Evolutionary conservation across 1,140 invertebrate species (phyloP).

Genomic region (Pantala flavescens): DNA sequence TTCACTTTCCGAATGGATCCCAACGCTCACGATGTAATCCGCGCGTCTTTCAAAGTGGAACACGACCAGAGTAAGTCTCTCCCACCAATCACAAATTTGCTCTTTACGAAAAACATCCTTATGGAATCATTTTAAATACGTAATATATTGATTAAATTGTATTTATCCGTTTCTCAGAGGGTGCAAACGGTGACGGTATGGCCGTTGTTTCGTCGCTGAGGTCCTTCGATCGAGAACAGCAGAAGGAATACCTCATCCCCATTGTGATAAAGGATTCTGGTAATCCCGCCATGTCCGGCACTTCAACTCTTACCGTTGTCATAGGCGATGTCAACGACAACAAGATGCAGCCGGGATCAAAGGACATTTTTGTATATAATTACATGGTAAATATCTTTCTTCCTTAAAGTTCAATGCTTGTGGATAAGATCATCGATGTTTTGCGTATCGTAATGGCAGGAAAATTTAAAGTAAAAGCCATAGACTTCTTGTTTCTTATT

Average conservation of each 20-base stretch:
- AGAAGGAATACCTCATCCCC: constrained; percentile 88
- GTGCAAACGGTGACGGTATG: constrained; percentile 91
- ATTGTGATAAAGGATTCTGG: constrained; percentile 88
- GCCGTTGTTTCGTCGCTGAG: constrained; percentile 80
- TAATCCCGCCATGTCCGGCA: constrained; percentile 83
- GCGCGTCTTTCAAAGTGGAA: constrained; percentile 87
- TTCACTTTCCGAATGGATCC: constrained; percentile 89
- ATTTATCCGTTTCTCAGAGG: constrained; percentile 46
- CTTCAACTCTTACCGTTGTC: constrained; percentile 86
- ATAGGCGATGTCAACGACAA: constrained; percentile 96
- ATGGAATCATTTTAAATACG: constrained; percentile 19
- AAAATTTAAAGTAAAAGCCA: too few species aligned
- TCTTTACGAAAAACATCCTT: not conserved
- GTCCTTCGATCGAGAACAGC: constrained; percentile 89
- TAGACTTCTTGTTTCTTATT: too few species aligned
- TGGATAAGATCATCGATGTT: not conserved
- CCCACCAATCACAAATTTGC: not conserved
- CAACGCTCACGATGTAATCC: constrained; percentile 81
- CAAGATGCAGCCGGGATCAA: constrained; percentile 90
- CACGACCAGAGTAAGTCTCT: constrained; percentile 74
- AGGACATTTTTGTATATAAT: constrained; percentile 95
- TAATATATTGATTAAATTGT: constrained; percentile 14
- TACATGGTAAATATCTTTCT: constrained; percentile 50
- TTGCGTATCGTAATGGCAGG: not conserved
- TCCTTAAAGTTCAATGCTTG: too few species aligned